Percentiles rank a stretch among this genome's conserved stretches.
phyloP scores from a whole-genome alignment of 2,888 invertebrate species.

The Amiota minor region DNA sequence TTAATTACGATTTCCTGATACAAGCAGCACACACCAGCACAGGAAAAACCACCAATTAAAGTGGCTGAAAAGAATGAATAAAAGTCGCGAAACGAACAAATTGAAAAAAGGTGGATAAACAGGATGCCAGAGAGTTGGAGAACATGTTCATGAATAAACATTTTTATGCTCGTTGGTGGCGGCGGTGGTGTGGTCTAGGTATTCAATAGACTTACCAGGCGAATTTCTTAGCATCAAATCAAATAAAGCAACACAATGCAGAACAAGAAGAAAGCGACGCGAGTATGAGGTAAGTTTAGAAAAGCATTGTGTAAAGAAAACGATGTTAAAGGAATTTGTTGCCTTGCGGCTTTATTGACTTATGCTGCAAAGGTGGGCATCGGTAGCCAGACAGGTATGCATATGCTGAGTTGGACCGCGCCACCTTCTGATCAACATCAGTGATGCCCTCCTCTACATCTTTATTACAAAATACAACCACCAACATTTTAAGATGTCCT shows the following conservation, averaged over 20 bases:
- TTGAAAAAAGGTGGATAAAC: not conserved
- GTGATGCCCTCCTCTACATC: no score
- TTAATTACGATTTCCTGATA: slow-evolving; percentile 53
- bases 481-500: not conserved
- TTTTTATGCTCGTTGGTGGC: not conserved
- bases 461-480: not conserved
- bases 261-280: not conserved
- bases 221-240: slow-evolving; percentile 18
- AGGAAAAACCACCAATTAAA: slow-evolving; percentile 24
- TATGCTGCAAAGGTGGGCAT: no score
- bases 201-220: slow-evolving; percentile 5
- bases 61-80: slow-evolving; percentile 1
- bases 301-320: not conserved
- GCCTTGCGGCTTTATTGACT: slow-evolving; percentile 6
- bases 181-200: not conserved
- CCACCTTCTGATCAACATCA: no score
- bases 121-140: not conserved
- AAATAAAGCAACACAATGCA: slow-evolving; percentile 16
- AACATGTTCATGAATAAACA: slow-evolving; percentile 22
- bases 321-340: slow-evolving; percentile 2
- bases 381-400: no score
- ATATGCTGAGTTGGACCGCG: no score
- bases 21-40: slow-evolving; percentile 8
- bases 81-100: not conserved
- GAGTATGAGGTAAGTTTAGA: not conserved